Conservation (phyloP, 2,113 vertebrate genomes). For the Myotis yumanensis region DNA sequence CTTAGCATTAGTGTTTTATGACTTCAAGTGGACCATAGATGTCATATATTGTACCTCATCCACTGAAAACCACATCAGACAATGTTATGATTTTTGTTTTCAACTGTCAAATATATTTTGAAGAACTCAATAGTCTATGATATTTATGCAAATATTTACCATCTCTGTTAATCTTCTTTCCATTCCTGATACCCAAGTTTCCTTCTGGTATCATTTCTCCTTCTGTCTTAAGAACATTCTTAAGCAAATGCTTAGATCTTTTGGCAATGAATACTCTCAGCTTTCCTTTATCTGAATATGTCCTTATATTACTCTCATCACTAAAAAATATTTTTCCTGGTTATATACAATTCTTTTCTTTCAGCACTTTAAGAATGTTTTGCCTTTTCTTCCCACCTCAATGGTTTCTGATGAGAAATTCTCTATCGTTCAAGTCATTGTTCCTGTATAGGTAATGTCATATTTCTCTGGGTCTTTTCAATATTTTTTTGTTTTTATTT, state of each 20-base stretch:
- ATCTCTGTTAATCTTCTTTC: slow-evolving; percentile 23
- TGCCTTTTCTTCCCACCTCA: background rate
- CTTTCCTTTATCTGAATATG: slow-evolving; percentile 19
- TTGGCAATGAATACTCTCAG: background rate
- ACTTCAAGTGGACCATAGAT: no score
- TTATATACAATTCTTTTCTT: background rate
- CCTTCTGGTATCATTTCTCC: background rate
- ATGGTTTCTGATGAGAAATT: background rate
- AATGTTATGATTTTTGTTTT: no score
- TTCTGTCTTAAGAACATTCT: background rate
- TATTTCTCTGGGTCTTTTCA: slow-evolving; percentile 1
- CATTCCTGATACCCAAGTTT: background rate
- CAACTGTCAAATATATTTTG: background rate
- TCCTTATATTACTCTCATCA: background rate
- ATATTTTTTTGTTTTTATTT: background rate
- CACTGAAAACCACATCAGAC: no score
- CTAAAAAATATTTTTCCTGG: slow-evolving; percentile 13
- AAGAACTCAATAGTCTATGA: background rate
- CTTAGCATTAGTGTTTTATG: no score
- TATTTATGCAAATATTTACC: background rate
- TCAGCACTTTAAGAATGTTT: background rate
- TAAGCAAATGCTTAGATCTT: background rate
- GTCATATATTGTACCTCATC: no score
- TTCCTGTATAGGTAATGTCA: background rate
- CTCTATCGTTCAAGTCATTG: background rate